Base-by-base conservation (phyloP, 2,797 vertebrate species). In the Luscinia megarhynchos region DNA sequence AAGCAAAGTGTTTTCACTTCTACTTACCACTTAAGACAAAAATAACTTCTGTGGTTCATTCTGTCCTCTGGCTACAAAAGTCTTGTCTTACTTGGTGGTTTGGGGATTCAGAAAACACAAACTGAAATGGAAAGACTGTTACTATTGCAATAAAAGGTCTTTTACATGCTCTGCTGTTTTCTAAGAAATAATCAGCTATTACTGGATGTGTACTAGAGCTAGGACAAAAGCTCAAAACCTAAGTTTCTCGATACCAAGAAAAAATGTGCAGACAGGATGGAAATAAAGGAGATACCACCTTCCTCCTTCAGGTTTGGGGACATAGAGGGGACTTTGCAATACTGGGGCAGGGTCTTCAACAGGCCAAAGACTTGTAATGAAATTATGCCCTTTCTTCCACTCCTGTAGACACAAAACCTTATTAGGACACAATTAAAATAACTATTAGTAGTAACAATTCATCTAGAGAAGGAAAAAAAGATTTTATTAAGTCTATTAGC, bases 1-100 rank as follows among this genome's bases (percentile, higher is more conserved):
- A 75, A 93, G 32, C 26, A 62, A 86, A 73, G 12, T 75, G 34
- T 64, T 94, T 93, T 88, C 83, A 72, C 50, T 91, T 91, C 62
- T 64, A n/a, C 69, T 94, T 76, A 82, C 43, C n/a, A 63, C 73
- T 70, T 78, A 29, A 64, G 77, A 58, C 43, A 92, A 84, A 90
- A 89, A 89, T 69, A 89, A 87, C 32, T 87, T 63, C 9, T 32
- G 40, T n/a, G 36, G 32, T 30, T 84, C 45, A 19, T 84, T 82
- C 63, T 79, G 22, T 94, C 75, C 59, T 87, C 67, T 82, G 55
- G 32, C 59, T 72, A 59, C 40, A 82, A 45, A 94, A 84, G n/a
- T 69, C 67, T 55, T 73, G 41, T 79, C 77, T 84, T 84, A 26
- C 50, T 62, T 77, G 32, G 29, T 63, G 26, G 15, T 68, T 87